A percentile compares a stretch with the other conserved stretches of the same genome.
These are phyloP conservation scores for Alces alces DNA, from an alignment of 2,113 vertebrate species.

Conservation along the genomic window DNA sequence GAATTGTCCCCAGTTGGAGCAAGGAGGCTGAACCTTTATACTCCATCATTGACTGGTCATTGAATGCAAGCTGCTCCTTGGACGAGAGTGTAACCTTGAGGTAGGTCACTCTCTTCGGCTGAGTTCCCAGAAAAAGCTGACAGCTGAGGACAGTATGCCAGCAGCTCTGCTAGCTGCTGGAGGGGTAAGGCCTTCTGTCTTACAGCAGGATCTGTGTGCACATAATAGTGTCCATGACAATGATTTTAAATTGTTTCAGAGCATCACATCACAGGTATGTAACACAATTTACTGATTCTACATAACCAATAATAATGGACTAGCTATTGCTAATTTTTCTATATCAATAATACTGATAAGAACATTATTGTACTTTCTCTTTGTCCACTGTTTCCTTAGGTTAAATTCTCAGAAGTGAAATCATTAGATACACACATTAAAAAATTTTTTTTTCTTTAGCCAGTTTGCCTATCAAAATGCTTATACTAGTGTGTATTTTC, in stretches of 20 bases:
- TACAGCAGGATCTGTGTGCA: not conserved
- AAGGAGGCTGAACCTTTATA: not conserved
- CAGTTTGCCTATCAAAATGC: not conserved
- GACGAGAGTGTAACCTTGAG: not conserved
- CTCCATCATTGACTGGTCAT: not conserved
- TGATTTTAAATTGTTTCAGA: not conserved
- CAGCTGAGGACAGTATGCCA: not conserved
- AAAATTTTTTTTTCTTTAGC: constrained; percentile 32
- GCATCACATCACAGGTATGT: not conserved
- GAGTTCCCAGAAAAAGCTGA: not conserved
- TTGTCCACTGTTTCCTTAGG: not conserved
- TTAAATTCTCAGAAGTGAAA: not conserved
- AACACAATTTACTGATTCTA: not conserved
- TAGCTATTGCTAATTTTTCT: not conserved
- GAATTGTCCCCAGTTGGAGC: not conserved
- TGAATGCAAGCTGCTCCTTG: not conserved
- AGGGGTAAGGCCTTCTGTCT: not conserved
- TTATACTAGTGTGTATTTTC: not conserved
- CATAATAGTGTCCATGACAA: not conserved
- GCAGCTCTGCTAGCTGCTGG: not conserved
- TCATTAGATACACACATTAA: not conserved
- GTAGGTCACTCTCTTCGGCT: not conserved
- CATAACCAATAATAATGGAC: not conserved
- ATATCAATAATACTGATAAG: not conserved
- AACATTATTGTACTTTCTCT: not conserved